Percentiles rank a stretch among this genome's conserved stretches.
These are phyloP conservation scores for Caenorhabditis virilis DNA, from an alignment of 2,888 invertebrate genomes.

Conservation along the genomic window DNA sequence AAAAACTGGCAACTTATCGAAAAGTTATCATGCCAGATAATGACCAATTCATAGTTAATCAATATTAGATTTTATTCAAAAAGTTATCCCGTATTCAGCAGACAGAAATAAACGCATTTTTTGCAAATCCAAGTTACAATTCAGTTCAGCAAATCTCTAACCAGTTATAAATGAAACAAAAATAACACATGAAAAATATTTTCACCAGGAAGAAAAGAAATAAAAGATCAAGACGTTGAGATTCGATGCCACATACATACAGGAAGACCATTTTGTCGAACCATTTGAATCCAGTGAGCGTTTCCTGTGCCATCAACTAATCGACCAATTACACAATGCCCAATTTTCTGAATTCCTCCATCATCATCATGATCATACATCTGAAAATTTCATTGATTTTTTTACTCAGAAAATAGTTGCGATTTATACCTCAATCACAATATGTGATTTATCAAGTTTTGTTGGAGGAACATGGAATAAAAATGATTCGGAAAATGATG, in stretches of 20 bases:
- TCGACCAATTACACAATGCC: constrained; percentile 64
- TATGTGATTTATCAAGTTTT: constrained; percentile 51
- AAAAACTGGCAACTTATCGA: too few species aligned
- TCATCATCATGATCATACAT: constrained; percentile 49
- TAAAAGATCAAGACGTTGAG: not conserved
- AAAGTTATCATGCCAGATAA: too few species aligned
- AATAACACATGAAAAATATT: too few species aligned
- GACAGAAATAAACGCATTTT: too few species aligned
- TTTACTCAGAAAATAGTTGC: not conserved
- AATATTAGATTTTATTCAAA: too few species aligned
- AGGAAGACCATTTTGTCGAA: constrained; percentile 60
- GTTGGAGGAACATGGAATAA: constrained; percentile 57
- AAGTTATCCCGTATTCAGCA: too few species aligned
- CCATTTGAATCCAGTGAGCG: constrained; percentile 66
- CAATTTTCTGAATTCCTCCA: constrained; percentile 46
- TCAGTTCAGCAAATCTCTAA: too few species aligned
- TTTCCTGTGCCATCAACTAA: constrained; percentile 53
- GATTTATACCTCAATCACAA: constrained; percentile 58
- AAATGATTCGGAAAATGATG: constrained; percentile 60
- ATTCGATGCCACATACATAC: constrained; percentile 64
- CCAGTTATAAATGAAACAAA: too few species aligned
- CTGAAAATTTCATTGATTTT: constrained; percentile 23
- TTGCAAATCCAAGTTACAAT: too few species aligned
- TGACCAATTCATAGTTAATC: too few species aligned
- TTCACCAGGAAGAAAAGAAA: not conserved